These are phyloP conservation scores for Selenia dentaria DNA, from an alignment of 2,888 invertebrate genomes.

Conservation along the genomic window DNA sequence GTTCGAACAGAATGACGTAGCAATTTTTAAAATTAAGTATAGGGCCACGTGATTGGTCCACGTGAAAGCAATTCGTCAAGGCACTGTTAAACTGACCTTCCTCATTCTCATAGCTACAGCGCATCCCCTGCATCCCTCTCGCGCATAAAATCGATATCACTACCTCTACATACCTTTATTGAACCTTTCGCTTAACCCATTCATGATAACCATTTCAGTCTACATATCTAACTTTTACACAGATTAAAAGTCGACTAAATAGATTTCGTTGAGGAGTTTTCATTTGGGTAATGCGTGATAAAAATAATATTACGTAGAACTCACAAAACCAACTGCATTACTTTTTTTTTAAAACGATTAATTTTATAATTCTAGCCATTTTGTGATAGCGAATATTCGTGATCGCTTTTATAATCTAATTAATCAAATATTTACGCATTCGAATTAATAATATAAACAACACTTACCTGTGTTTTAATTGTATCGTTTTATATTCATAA, in stretches of 20 bases:
- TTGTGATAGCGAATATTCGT: too few species aligned
- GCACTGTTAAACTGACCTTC: conserved; percentile 59
- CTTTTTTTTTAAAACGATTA: too few species aligned
- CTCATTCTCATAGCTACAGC: conserved; percentile 55
- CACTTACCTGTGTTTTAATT: conserved; percentile 1
- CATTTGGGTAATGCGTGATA: too few species aligned
- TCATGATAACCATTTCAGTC: not conserved
- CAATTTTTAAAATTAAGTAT: too few species aligned
- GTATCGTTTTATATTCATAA: not conserved
- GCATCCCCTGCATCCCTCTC: conserved; percentile 49
- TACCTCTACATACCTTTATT: conserved; percentile 19
- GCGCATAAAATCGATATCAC: conserved; percentile 34
- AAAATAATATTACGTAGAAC: too few species aligned
- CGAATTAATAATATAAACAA: not conserved
- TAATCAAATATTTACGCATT: conserved; percentile 6
- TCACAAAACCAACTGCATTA: too few species aligned
- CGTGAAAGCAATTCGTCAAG: conserved; percentile 24
- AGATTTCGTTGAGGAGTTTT: too few species aligned
- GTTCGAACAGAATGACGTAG: too few species aligned
- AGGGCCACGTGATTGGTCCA: conserved; percentile 21
- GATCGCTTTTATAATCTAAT: conserved; percentile 8
- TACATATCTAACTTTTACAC: not conserved
- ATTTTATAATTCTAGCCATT: too few species aligned
- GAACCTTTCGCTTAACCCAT: conserved; percentile 6
- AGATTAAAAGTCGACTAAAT: too few species aligned